Evolutionary conservation across 2,888 invertebrate species (phyloP).

Genomic region (Tethea ocularis): DNA sequence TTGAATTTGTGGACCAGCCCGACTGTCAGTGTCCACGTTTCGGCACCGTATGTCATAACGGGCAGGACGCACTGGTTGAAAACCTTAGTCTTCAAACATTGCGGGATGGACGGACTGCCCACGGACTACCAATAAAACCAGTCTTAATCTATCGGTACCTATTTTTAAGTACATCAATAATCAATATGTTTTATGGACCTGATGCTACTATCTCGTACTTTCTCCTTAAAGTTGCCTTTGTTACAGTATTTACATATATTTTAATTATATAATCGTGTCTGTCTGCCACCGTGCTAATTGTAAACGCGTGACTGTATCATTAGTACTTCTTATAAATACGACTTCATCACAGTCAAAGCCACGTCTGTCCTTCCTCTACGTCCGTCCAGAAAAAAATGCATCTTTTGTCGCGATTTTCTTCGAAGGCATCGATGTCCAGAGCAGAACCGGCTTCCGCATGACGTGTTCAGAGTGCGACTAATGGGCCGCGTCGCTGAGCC

Average conservation of each 20-base stretch:
- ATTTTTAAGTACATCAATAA: slow-evolving; percentile 33
- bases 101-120: too few species aligned
- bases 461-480: slow-evolving; percentile 73
- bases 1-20: too few species aligned
- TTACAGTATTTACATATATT: background rate
- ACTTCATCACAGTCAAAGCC: background rate
- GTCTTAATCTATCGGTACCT: slow-evolving; percentile 44
- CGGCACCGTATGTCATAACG: too few species aligned
- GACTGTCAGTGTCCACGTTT: too few species aligned
- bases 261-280: background rate
- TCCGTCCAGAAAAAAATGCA: slow-evolving; percentile 44
- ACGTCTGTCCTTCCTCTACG: slow-evolving; percentile 31
- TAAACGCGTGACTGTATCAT: background rate
- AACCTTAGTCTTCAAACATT: too few species aligned
- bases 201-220: slow-evolving; percentile 46
- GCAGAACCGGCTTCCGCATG: slow-evolving; percentile 79
- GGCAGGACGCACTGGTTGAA: too few species aligned
- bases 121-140: slow-evolving; percentile 42
- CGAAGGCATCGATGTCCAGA: slow-evolving; percentile 61
- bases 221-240: slow-evolving; percentile 45
- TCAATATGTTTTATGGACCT: slow-evolving; percentile 39
- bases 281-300: background rate
- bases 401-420: slow-evolving; percentile 66
- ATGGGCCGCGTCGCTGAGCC: slow-evolving; percentile 66
- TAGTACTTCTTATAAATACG: background rate